A percentile compares a stretch with the other conserved stretches of the same genome.
phyloP scores from a whole-genome alignment of 2,797 vertebrate genomes.

The Mus caroli region DNA sequence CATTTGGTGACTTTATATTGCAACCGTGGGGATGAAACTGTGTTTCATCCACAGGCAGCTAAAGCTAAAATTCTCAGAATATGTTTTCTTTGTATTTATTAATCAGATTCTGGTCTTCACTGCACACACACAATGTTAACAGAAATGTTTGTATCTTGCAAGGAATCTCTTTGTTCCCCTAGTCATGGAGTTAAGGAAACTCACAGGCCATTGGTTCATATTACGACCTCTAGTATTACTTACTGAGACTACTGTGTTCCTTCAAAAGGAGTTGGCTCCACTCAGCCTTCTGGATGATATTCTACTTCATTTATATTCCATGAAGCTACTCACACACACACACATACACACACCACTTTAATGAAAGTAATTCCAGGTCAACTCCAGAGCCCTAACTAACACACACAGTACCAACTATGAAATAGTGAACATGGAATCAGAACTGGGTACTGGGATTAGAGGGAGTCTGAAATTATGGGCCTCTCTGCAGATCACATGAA shows the following conservation, averaged over 20 bases:
- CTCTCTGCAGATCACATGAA: neutral
- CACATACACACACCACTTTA: neutral
- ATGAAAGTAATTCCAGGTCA: neutral
- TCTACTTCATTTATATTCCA: neutral
- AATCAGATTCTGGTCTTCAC: neutral
- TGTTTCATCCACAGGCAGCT: neutral
- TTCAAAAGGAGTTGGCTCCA: neutral
- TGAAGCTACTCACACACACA: neutral
- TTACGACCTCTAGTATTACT: neutral
- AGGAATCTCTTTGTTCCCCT: neutral
- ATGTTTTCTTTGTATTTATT: slow-evolving; percentile 1
- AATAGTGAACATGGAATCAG: neutral
- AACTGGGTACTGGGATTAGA: neutral
- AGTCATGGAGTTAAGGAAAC: neutral
- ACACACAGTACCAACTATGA: neutral
- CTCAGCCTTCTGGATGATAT: neutral
- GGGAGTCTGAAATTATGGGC: neutral
- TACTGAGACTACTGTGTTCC: neutral
- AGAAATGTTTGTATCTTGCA: neutral
- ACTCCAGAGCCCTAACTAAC: neutral
- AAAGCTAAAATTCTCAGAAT: neutral
- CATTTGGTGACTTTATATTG: neutral
- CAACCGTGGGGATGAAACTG: neutral
- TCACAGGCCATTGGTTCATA: neutral
- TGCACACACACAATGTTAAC: too few relatives aligned